phyloP scores from a whole-genome alignment of 2,113 vertebrate genomes.

The Hippocampus barbouri region DNA sequence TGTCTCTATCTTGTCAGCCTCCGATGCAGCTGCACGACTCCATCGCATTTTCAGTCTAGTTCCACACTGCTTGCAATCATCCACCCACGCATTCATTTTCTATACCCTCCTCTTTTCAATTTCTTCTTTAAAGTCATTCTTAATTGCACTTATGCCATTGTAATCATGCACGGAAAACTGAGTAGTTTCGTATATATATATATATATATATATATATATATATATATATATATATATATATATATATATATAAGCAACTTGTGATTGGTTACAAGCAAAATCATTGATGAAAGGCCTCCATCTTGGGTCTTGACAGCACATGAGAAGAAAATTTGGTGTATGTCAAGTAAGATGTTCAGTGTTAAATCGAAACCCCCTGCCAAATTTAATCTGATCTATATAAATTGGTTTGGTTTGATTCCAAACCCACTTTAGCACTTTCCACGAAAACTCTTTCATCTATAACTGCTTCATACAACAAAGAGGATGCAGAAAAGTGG shows the following conservation, averaged over 20 bases:
- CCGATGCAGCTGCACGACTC: conserved; percentile 40
- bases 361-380: not conserved
- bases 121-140: conserved; percentile 18
- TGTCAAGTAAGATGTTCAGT: not conserved
- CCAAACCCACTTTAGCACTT: not conserved
- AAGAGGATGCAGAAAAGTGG: too few relatives aligned
- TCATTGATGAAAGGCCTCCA: not conserved
- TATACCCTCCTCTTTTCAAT: conserved; percentile 20
- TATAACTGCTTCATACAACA: too few relatives aligned
- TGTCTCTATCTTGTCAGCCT: conserved; percentile 41
- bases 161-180: conserved; percentile 7
- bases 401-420: not conserved
- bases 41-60: conserved; percentile 34
- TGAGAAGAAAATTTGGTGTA: not conserved
- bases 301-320: not conserved
- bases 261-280: not conserved
- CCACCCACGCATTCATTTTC: conserved; percentile 27
- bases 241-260: not conserved
- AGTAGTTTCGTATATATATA: not conserved
- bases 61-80: conserved; percentile 25
- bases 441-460: not conserved
- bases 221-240: not conserved
- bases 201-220: too few relatives aligned
- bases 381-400: not conserved
- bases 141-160: conserved; percentile 1